Conservation (phyloP, 2,113 vertebrate genomes). For the Bolborhynchus lineola region DNA sequence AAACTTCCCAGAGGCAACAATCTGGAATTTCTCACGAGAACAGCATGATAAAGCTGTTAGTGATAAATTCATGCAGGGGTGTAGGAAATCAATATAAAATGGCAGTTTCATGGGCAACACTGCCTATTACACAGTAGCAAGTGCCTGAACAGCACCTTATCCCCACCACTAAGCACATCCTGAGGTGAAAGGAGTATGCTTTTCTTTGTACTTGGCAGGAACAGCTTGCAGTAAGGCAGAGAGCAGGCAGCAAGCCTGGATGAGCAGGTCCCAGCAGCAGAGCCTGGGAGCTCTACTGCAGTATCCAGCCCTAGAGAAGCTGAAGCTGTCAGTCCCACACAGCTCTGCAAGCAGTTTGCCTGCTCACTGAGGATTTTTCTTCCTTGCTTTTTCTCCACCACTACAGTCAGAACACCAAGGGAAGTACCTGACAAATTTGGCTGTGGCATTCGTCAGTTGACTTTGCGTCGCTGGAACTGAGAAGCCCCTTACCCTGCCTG, state of each 20-base stretch:
- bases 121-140: neutral
- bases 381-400: neutral
- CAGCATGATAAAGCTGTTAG: neutral
- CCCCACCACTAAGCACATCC: neutral
- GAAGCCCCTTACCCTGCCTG: neutral
- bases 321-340: neutral
- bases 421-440: neutral
- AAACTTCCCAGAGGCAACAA: neutral
- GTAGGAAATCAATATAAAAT: neutral
- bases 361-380: neutral
- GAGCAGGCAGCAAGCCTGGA: neutral
- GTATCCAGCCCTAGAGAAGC: neutral
- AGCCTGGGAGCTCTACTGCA: neutral
- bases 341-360: rapidly evolving
- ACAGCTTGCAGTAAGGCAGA: neutral
- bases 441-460: neutral
- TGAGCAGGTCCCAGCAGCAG: neutral
- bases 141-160: neutral
- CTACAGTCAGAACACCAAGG: neutral
- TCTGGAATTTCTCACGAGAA: neutral
- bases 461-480: neutral
- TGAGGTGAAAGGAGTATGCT: rapidly evolving
- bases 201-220: neutral
- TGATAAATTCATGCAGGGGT: neutral
- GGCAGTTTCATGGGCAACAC: neutral